Evolutionary conservation across 2,888 invertebrate genomes (phyloP).

Genomic region (Yponomeuta plumbellus): DNA sequence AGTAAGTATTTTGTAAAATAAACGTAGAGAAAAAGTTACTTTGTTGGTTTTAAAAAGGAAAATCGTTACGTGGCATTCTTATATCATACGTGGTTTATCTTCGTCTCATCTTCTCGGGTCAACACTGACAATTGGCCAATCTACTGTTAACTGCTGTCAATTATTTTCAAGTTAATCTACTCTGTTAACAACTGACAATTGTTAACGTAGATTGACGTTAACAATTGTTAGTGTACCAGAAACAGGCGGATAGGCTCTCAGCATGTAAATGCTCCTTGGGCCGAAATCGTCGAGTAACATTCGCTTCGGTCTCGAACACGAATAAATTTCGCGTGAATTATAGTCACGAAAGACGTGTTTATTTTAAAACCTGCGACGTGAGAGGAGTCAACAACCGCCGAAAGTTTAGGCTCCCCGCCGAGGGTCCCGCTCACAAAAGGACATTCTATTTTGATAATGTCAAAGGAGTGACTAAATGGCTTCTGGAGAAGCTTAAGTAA

Average conservation of each 20-base stretch:
- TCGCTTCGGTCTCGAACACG: slow-evolving; percentile 33
- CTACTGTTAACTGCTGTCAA: too few species aligned
- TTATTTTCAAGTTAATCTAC: too few species aligned
- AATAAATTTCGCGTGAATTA: slow-evolving; percentile 56
- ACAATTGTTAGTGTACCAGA: too few species aligned
- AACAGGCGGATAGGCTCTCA: neutral
- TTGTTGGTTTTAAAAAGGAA: too few species aligned
- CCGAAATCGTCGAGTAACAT: neutral
- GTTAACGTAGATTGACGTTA: too few species aligned
- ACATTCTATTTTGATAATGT: slow-evolving; percentile 14
- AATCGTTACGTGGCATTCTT: too few species aligned
- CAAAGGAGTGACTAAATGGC: neutral
- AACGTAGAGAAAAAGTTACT: too few species aligned
- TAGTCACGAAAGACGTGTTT: slow-evolving; percentile 50
- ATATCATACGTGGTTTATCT: too few species aligned
- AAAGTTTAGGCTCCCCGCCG: neutral
- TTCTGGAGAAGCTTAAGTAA: neutral
- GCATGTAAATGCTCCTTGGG: neutral
- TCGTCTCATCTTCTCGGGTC: too few species aligned
- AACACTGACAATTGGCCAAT: too few species aligned
- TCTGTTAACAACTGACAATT: too few species aligned
- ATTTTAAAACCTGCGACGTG: slow-evolving; percentile 34
- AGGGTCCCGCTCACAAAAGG: slow-evolving; percentile 12
- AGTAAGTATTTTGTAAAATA: too few species aligned
- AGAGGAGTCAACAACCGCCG: slow-evolving; percentile 36